phyloP scores from a whole-genome alignment of 2,888 invertebrate species.

The Ormyrus pomaceus region DNA sequence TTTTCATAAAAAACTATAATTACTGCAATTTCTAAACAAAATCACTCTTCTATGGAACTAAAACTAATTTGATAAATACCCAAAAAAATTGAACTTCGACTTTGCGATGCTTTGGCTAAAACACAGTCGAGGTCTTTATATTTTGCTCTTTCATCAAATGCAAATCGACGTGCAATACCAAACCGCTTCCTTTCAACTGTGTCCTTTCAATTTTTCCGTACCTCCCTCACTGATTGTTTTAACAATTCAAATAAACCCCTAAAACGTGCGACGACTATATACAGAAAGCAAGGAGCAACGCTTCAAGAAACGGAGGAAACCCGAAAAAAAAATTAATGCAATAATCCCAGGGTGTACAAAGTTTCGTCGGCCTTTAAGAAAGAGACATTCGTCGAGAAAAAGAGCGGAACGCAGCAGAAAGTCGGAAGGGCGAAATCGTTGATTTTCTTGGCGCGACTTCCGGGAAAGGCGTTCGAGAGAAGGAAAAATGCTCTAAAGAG shows the following conservation, averaged over 20 bases:
- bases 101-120: no score
- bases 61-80: no score
- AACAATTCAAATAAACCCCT: slow-evolving; percentile 42
- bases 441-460: slow-evolving; percentile 56
- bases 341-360: slow-evolving; percentile 44
- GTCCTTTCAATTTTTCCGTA: no score
- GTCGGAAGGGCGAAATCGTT: slow-evolving; percentile 52
- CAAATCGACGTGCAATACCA: no score
- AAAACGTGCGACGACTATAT: slow-evolving; percentile 6
- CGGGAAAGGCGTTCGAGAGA: slow-evolving; percentile 44
- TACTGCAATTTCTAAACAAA: no score
- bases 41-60: no score
- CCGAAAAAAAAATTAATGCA: slow-evolving; percentile 48
- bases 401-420: slow-evolving; percentile 29
- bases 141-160: no score
- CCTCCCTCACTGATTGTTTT: slow-evolving; percentile 18
- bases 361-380: slow-evolving; percentile 37
- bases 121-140: no score
- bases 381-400: slow-evolving; percentile 52
- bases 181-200: no score
- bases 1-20: no score
- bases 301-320: slow-evolving; percentile 21
- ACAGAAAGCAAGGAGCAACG: slow-evolving; percentile 51
- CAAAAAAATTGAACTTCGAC: no score
- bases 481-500: slow-evolving; percentile 2